Conservation (phyloP, 2,113 vertebrate species). For the Megaceryle maxima region DNA sequence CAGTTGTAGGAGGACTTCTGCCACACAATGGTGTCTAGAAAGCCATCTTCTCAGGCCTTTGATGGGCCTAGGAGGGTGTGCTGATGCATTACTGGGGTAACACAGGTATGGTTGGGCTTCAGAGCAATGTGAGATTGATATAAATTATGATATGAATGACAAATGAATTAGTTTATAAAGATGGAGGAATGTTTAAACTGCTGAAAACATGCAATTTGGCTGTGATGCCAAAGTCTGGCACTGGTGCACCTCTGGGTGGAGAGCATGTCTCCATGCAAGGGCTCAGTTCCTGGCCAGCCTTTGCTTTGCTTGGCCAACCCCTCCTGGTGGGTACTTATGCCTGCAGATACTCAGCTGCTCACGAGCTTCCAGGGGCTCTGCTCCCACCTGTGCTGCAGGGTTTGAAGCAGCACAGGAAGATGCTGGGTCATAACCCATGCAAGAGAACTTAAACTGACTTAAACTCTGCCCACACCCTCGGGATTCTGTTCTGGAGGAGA, state of each 20-base stretch:
- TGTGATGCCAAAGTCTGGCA: neutral
- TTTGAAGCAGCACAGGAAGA: neutral
- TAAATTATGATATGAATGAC: neutral
- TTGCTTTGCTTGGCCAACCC: neutral
- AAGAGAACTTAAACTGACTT: neutral
- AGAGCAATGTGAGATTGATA: rapidly evolving
- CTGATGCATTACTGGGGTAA: neutral
- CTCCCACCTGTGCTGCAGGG: neutral
- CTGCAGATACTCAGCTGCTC: neutral
- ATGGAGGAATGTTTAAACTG: neutral
- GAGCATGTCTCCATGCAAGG: rapidly evolving
- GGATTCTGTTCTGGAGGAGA: neutral
- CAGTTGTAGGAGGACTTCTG: neutral
- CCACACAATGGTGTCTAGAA: neutral
- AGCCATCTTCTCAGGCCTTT: neutral
- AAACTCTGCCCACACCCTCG: neutral
- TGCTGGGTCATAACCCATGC: neutral
- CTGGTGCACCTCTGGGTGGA: neutral
- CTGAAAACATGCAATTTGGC: neutral
- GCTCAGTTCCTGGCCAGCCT: neutral
- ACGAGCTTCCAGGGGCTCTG: neutral
- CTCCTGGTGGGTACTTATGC: rapidly evolving
- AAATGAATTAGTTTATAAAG: neutral
- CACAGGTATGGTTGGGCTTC: neutral
- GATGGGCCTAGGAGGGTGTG: neutral